These are phyloP conservation scores for Deilephila elpenor DNA, from an alignment of 2,888 invertebrate species.

Conservation along the genomic window DNA sequence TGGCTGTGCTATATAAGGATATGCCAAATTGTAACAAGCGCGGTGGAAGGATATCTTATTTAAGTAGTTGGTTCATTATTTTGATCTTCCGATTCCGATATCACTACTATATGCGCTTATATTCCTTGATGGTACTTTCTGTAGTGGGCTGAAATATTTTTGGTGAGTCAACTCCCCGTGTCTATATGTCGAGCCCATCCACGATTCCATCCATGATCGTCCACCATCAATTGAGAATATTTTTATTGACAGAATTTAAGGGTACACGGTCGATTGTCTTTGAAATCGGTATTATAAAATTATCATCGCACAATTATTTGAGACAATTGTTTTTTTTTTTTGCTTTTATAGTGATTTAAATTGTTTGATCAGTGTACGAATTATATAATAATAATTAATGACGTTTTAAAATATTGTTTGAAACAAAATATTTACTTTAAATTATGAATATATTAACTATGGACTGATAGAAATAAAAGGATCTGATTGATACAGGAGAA, in stretches of 20 bases:
- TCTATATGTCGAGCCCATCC: not conserved
- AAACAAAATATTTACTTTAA: not conserved
- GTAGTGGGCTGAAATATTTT: not conserved
- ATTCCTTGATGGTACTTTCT: slow-evolving; percentile 6
- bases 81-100: not conserved
- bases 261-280: not conserved
- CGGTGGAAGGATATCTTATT: not conserved
- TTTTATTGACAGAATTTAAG: not conserved
- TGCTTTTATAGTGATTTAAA: not conserved
- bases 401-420: not conserved
- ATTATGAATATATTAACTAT: slow-evolving; percentile 25
- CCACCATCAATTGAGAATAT: slow-evolving; percentile 33
- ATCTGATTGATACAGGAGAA: slow-evolving; percentile 49
- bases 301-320: slow-evolving; percentile 17
- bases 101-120: not conserved
- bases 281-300: not conserved
- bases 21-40: slow-evolving; percentile 18
- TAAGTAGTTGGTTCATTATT: not conserved
- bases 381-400: slow-evolving; percentile 12
- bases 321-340: not conserved
- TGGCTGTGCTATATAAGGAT: slow-evolving; percentile 15
- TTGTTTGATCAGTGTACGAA: slow-evolving; percentile 11
- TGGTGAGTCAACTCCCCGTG: not conserved
- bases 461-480: slow-evolving; percentile 54
- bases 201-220: slow-evolving; percentile 32